Evolutionary conservation across 1,140 invertebrate species (phyloP).

Genomic region (Anadara kagoshimensis): DNA sequence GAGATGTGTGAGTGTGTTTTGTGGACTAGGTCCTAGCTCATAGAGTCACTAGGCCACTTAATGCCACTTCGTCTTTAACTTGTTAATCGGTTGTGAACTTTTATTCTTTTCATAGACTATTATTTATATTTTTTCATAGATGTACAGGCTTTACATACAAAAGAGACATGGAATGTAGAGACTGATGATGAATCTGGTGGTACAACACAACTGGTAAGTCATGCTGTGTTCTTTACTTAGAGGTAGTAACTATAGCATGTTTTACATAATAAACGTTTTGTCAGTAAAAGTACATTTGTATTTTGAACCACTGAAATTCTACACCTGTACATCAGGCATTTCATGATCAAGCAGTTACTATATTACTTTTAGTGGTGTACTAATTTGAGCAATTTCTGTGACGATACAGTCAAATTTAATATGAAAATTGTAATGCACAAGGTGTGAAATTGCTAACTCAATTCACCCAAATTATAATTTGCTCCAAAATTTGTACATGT

Average conservation of each 20-base stretch:
- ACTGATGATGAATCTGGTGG: slow-evolving; percentile 87
- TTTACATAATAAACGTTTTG: too few relatives aligned
- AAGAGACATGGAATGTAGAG: slow-evolving; percentile 92
- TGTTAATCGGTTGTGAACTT: not conserved
- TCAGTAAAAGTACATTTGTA: too few relatives aligned
- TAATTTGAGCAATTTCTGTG: too few relatives aligned
- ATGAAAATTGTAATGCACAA: too few relatives aligned
- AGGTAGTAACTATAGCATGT: too few relatives aligned
- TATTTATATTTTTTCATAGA: slow-evolving; percentile 71
- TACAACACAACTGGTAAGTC: slow-evolving; percentile 85
- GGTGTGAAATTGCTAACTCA: not conserved
- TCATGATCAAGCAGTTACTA: not conserved
- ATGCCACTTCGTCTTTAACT: not conserved
- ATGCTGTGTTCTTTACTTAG: too few relatives aligned
- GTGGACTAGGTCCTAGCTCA: not conserved
- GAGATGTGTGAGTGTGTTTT: not conserved
- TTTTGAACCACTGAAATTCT: too few relatives aligned
- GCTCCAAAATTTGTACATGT: not conserved
- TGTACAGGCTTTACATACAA: slow-evolving; percentile 83
- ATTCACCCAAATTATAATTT: not conserved
- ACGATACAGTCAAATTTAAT: too few relatives aligned
- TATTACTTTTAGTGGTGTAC: too few relatives aligned
- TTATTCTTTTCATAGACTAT: not conserved
- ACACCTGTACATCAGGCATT: too few relatives aligned
- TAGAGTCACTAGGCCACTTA: too few relatives aligned